Percentiles rank a stretch among this genome's conserved stretches.
Conservation (phyloP, 2,888 invertebrate genomes). For the Nasonia oneida region DNA sequence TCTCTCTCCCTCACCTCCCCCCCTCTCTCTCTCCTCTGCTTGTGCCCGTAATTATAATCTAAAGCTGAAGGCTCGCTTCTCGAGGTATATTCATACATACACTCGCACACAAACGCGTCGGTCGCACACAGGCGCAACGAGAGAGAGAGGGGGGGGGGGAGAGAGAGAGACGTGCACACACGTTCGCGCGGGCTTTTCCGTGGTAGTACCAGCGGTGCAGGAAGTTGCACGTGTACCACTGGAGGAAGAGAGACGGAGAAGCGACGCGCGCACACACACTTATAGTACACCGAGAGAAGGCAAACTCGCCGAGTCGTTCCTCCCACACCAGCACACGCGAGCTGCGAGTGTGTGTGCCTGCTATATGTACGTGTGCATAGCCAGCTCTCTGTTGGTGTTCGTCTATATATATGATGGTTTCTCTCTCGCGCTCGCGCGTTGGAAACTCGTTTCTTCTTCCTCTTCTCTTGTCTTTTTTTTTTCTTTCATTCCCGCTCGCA, state of each 20-base stretch:
- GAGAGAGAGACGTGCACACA: not conserved
- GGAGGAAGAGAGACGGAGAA: constrained; percentile 43
- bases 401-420: constrained; percentile 28
- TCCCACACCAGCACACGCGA: constrained; percentile 50
- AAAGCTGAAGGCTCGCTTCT: constrained; percentile 60
- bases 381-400: not conserved
- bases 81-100: constrained; percentile 19
- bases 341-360: not conserved
- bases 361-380: not conserved
- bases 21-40: constrained; percentile 18
- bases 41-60: constrained; percentile 64
- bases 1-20: too few relatives aligned
- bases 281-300: not conserved
- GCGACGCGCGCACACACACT: not conserved
- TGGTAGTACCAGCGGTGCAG: constrained; percentile 40
- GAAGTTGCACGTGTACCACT: constrained; percentile 60
- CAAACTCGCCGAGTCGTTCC: constrained; percentile 47
- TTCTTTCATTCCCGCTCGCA: constrained; percentile 37
- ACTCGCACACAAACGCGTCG: constrained; percentile 19
- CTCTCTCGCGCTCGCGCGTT: constrained; percentile 37
- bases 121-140: not conserved
- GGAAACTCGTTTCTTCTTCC: constrained; percentile 61
- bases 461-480: constrained; percentile 48
- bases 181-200: constrained; percentile 10
- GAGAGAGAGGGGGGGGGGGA: not conserved